A percentile compares a stretch with the other conserved stretches of the same genome.
Conservation (phyloP, 2,888 invertebrate species). For the Agonum fuliginosum region DNA sequence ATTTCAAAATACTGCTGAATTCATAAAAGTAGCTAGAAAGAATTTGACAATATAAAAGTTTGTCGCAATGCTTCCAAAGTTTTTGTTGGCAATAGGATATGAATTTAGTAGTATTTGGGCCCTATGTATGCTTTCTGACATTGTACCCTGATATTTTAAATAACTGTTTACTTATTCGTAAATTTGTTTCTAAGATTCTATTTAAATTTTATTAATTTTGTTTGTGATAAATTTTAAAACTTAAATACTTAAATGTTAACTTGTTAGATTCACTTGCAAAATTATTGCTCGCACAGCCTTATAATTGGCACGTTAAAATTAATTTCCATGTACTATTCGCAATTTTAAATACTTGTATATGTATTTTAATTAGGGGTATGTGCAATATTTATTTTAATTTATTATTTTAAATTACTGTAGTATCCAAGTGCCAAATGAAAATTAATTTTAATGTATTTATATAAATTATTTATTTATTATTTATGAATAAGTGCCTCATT, state of each 20-base stretch:
- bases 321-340: conserved; percentile 41
- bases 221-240: conserved; percentile 31
- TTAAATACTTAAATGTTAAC: conserved; percentile 27
- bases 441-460: conserved; percentile 1
- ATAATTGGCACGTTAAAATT: conserved; percentile 50
- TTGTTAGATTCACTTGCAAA: conserved; percentile 42
- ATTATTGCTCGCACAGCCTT: conserved; percentile 54
- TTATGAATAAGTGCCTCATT: conserved; percentile 41
- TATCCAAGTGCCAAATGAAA: conserved; percentile 7
- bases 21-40: conserved; percentile 16
- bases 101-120: conserved; percentile 8
- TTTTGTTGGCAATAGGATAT: conserved; percentile 19
- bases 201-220: neutral
- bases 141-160: neutral
- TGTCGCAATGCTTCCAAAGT: conserved; percentile 25
- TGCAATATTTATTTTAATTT: conserved; percentile 9
- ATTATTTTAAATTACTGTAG: neutral
- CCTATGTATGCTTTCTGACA: conserved; percentile 23
- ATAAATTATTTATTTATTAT: conserved; percentile 14
- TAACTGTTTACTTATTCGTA: conserved; percentile 9
- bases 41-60: conserved; percentile 39
- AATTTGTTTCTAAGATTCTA: conserved; percentile 27
- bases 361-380: conserved; percentile 51
- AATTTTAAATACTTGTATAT: conserved; percentile 44
- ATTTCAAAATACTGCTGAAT: neutral